Percentiles rank a stretch among this genome's conserved stretches.
Evolutionary conservation across 37 sponge, comb jelly and placozoan species (phyloP).

Genomic region (Beroe ovata): DNA sequence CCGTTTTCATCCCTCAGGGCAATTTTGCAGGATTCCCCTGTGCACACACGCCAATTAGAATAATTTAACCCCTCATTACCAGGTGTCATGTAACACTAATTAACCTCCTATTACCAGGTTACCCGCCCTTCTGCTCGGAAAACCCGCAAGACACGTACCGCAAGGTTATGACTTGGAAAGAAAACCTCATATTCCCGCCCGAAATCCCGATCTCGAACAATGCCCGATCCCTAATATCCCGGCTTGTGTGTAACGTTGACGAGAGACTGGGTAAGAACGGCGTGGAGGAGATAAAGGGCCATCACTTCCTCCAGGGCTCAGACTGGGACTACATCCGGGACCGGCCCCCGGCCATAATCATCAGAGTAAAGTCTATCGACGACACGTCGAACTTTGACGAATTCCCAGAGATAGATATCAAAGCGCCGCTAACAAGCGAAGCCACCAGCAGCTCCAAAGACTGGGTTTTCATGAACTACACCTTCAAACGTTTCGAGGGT

Average conservation of each 20-base stretch:
- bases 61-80: too few species aligned
- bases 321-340: constrained; percentile 98
- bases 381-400: constrained; percentile 98
- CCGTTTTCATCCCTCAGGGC: not conserved
- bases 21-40: not conserved
- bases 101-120: constrained; percentile 69
- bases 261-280: constrained; percentile 72
- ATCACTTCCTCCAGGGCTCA: constrained; percentile 82
- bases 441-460: constrained; percentile 73
- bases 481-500: constrained; percentile 96
- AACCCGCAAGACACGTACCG: constrained; percentile 94
- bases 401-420: constrained; percentile 82
- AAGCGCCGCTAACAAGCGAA: constrained; percentile 30
- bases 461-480: constrained; percentile 98
- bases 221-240: constrained; percentile 79
- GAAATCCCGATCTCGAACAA: constrained; percentile 87
- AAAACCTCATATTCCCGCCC: constrained; percentile 88
- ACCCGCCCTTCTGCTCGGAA: constrained; percentile 96
- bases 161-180: constrained; percentile 92
- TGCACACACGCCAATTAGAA: too few species aligned
- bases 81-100: not conserved
- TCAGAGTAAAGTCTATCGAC: constrained; percentile 90
- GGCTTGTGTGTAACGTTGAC: constrained; percentile 76
- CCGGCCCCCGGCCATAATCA: constrained; percentile 89
- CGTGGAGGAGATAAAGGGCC: constrained; percentile 79